These are phyloP conservation scores for Manis crassicaudata DNA, from an alignment of 2,797 vertebrate species.

Conservation along the genomic window DNA sequence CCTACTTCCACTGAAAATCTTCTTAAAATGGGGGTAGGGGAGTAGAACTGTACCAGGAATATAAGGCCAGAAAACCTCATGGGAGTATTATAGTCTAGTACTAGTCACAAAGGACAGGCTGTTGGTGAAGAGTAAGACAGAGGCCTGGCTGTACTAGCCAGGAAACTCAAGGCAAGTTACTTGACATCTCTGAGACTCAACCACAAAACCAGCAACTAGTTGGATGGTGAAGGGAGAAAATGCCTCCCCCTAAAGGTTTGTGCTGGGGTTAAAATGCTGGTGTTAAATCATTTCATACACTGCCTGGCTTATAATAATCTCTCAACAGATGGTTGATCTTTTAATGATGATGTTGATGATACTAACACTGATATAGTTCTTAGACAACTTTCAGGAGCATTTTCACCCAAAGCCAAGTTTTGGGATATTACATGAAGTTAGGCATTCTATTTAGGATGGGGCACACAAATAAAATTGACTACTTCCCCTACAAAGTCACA, in stretches of 20 bases:
- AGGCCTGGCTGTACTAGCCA: not conserved
- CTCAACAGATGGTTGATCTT: not conserved
- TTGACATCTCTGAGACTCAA: not conserved
- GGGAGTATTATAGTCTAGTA: not conserved
- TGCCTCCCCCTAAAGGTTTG: not conserved
- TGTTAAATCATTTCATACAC: not conserved
- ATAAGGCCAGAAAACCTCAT: not conserved
- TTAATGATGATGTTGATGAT: not conserved
- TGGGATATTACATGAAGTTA: not conserved
- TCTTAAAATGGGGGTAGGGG: not conserved
- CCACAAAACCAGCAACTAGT: not conserved
- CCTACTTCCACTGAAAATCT: not conserved
- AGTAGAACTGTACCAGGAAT: not conserved
- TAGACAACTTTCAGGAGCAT: not conserved
- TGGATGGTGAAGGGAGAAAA: not conserved
- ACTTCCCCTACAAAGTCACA: not conserved
- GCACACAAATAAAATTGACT: not conserved
- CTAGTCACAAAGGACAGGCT: not conserved
- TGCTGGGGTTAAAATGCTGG: not conserved
- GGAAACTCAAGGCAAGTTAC: not conserved
- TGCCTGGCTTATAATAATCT: not conserved
- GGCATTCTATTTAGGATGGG: not conserved
- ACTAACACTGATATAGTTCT: not conserved
- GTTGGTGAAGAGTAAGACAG: not conserved
- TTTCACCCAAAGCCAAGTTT: not conserved